Base-by-base conservation (phyloP, 1,140 invertebrate genomes). In the Caerostris extrusa region DNA sequence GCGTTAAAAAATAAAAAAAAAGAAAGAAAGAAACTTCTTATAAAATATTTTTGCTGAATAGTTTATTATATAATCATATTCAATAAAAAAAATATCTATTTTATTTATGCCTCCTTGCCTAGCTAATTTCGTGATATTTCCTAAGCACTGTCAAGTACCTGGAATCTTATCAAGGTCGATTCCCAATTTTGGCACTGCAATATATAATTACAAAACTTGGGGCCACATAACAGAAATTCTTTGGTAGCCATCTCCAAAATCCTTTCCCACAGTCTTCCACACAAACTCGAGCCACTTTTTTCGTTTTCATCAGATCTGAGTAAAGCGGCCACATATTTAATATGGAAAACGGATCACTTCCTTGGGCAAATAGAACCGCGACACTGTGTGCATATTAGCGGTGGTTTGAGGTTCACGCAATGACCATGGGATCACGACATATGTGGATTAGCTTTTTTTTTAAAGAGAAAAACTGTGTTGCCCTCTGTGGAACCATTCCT, bases 311-410 rank as follows among this genome's bases (percentile, higher is more conserved):
- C 71, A 12, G 3, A 34, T 53, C 71, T 34, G 69, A 77, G 8
- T 12, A 67, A 6, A 85, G 7, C 58, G 53, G 67, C 34, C 60
- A 17, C 61, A 34, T 85, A 92, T 85, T 85, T 92, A 92, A 92
- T 92, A 92, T 92, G 90, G 90, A 92, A 92, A 92, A 92, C 77
- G 53, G 58, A 91, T 92, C 90, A 92, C 90, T 92, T 92, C 90
- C 90, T 92, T 92, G 19, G 77, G 58, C 90, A 92, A 92, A 92
- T 85, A 92, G 58, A 85, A 57, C 56, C 58, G 90, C 90, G 90
- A 85, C 90, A 67, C 60, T 85, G 58, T 67, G 58, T 85, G 90
- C 77, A 92, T 92, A 92, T 61, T 82, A 69, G 67, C 64, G 19
- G n/a, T 14, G 61, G 50, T 56, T 64, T 53, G 19, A 5, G 5